These are phyloP conservation scores for Helicorthomorpha holstii DNA, from an alignment of 1,140 invertebrate species.

Conservation along the genomic window DNA sequence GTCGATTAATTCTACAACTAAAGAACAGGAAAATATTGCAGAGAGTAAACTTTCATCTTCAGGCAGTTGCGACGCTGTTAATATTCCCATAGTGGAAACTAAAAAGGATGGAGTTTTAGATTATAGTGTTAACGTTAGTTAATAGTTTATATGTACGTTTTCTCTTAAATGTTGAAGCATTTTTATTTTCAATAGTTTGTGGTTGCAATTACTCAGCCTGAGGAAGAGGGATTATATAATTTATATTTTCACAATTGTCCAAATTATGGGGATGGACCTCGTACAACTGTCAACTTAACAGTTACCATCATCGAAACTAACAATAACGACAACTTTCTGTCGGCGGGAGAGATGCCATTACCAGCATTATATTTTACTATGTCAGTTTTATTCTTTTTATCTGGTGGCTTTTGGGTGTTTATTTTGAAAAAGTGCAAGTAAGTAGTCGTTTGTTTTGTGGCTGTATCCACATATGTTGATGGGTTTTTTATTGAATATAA, in stretches of 20 bases:
- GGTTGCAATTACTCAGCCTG: slow-evolving; percentile 53
- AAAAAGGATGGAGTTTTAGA: slow-evolving; percentile 16
- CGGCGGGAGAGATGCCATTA: slow-evolving; percentile 92
- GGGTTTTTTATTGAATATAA: no score
- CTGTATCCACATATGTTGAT: neutral
- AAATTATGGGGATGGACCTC: slow-evolving; percentile 32
- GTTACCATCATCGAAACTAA: slow-evolving; percentile 60
- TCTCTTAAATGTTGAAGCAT: no score
- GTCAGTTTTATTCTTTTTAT: slow-evolving; percentile 73
- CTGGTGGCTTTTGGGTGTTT: slow-evolving; percentile 80
- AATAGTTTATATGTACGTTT: neutral
- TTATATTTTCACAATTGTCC: slow-evolving; percentile 91
- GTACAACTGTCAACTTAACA: slow-evolving; percentile 39
- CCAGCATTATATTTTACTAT: slow-evolving; percentile 83
- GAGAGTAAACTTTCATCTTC: slow-evolving; percentile 13
- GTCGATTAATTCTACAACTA: no score
- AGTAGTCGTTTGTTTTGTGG: slow-evolving; percentile 15
- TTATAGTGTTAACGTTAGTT: slow-evolving; percentile 12
- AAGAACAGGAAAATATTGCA: slow-evolving; percentile 16
- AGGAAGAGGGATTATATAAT: slow-evolving; percentile 85
- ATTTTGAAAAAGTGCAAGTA: slow-evolving; percentile 69
- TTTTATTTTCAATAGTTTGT: no score
- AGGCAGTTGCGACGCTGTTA: slow-evolving; percentile 26
- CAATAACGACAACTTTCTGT: slow-evolving; percentile 61
- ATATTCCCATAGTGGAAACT: slow-evolving; percentile 28